Base-by-base conservation (phyloP, 2,888 invertebrate species). In the Agrilus mali region DNA sequence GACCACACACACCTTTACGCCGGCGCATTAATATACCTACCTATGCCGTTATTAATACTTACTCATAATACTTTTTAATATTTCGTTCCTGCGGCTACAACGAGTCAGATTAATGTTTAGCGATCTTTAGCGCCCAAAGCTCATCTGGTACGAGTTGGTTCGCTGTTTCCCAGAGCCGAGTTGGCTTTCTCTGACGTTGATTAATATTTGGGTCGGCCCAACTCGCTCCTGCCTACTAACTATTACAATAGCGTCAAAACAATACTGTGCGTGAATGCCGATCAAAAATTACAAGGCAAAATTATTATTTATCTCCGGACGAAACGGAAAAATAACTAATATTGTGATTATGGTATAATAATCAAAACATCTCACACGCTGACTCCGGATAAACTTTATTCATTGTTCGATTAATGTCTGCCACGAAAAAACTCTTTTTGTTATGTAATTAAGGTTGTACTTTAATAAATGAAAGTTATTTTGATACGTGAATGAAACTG, bases 1-100 rank as follows among this genome's bases (percentile, higher is more conserved):
- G 63, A 63, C 64, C 64, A 64, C 64, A 63, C 64, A 61, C 63
- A 60, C 54, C 50, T 58, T 64, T 61, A 63, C 63, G 59, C 62
- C 61, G 60, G 61, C 61, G 62, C 63, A 63, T 63, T 63, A 64
- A 64, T 64, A 63, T 60, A 63, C 59, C 57, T 57, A 27, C 59
- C 57, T 57, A 60, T 61, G 62, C 63, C 60, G 60, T 62, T 63
- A 64, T 64, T 64, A 64, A 61, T 63, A 63, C 63, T 61, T 60
- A 60, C 62, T 48, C 45, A 48, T 48, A 48, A 64, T 59, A 63
- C 59, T 63, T 61, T 62, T 63, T 63, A 60, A 62, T 63, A 62
- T 58, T 60, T 60, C 60, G 55, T 57, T 57, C 59, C 60, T 53
- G 58, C 55, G 57, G 56, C 55, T 52, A 52, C 48, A 54, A 48